Base-by-base conservation (phyloP, 1,140 invertebrate genomes). In the Ptiloglossa arizonensis region DNA sequence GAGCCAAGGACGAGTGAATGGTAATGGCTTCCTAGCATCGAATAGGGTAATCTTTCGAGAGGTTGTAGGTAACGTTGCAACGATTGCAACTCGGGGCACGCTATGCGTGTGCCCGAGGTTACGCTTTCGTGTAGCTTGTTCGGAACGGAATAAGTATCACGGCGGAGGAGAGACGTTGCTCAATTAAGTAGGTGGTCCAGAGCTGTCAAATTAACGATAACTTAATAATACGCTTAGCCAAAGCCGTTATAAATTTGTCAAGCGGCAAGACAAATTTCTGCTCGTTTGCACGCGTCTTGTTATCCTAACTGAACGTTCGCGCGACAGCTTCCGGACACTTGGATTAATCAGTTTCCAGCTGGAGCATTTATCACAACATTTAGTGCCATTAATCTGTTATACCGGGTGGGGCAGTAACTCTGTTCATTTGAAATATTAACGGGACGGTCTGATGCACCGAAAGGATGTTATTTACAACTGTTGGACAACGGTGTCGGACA, bases 151-250 rank as follows among this genome's bases (percentile, higher is more conserved):
- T 19, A 50, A 72, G 32, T 52, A 52, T 52, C 22, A 6, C 4
- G 38, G 6, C 1, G 48, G n/a, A 15, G 9, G 8, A 0, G 8
- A 35, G 29, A 52, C 15, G 60, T 35, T 35, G 50, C 1, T 32
- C 35, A 44, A 57, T 67, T 56, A 57, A 56, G 19, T 27, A 9
- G 63, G 15, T 57, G 63, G 27, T 35, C 15, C 50, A 9, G 17
- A 0, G 17, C 29, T n/a, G 50, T 67, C 38, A 57, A 67, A 67
- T 75, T 68, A 67, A 75, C 17, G 50, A 74, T 66, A 67, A 67
- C n/a, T 64, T 54, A 54, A 22, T 54, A 57, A n/a, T 46, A 72
- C 44, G 22, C 3, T 44, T 15, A 19, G 35, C 9, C 27, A 13
- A 4, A 8, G 27, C 41, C 38, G 27, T 32, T 57, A 66, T 24